Percentiles rank a stretch among this genome's conserved stretches.
phyloP scores from a whole-genome alignment of 1,140 invertebrate species.

The Sweltsa coloradensis region DNA sequence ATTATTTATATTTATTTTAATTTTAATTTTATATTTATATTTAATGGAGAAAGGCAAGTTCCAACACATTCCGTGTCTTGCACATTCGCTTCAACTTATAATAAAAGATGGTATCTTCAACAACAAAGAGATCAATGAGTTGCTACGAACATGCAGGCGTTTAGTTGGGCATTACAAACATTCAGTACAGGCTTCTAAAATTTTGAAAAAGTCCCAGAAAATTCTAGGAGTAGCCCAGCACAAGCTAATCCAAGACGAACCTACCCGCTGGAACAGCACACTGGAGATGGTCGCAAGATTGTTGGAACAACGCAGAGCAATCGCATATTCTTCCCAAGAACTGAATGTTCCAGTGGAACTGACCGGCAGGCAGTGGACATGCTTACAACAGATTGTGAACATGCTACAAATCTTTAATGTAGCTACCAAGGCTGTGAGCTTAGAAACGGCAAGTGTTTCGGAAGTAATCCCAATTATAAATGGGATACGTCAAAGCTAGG shows the following conservation, averaged over 20 bases:
- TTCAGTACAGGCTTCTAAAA: neutral
- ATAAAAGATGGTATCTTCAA: neutral
- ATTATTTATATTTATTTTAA: too few relatives aligned
- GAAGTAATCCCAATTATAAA: neutral
- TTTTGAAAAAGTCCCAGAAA: neutral
- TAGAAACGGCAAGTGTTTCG: neutral
- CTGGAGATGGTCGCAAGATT: neutral
- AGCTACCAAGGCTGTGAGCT: neutral
- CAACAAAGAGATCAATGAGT: neutral
- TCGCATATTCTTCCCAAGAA: neutral
- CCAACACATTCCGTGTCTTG: conserved; percentile 1
- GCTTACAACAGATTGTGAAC: neutral
- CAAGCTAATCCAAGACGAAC: conserved; percentile 1
- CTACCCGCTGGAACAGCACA: neutral
- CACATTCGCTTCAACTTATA: neutral
- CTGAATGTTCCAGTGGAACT: neutral
- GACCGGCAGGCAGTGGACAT: neutral
- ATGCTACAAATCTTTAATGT: neutral
- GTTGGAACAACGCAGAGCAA: neutral
- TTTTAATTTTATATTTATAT: too few relatives aligned
- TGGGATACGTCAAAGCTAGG: too few relatives aligned
- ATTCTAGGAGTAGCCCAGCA: neutral
- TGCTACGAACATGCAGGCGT: neutral
- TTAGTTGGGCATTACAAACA: conserved; percentile 1
- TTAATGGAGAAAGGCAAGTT: neutral